phyloP scores from a whole-genome alignment of 1,140 invertebrate genomes.

The Trichonephila clavipes region DNA sequence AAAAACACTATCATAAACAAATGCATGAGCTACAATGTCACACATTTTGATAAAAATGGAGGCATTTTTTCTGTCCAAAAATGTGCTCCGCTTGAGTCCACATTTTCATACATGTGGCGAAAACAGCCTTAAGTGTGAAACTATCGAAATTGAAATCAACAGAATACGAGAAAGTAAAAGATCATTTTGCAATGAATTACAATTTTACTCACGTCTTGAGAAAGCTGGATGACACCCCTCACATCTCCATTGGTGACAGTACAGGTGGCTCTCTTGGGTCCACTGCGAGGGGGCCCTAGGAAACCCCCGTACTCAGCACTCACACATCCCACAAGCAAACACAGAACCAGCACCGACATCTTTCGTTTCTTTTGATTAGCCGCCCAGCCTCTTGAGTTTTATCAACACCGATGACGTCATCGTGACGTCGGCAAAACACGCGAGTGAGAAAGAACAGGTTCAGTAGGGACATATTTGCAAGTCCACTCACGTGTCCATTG shows the following conservation, averaged over 20 bases:
- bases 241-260: neutral
- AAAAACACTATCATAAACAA: no score
- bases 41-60: no score
- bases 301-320: conserved; percentile 8
- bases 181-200: no score
- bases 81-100: no score
- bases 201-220: conserved; percentile 36
- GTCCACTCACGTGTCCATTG: neutral
- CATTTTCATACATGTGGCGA: no score
- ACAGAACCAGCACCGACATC: neutral
- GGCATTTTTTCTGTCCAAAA: no score
- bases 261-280: conserved; percentile 47
- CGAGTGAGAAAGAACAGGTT: neutral
- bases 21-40: no score
- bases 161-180: no score
- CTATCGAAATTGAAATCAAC: no score
- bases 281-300: conserved; percentile 9
- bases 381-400: neutral
- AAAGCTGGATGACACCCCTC: neutral
- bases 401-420: neutral
- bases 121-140: no score
- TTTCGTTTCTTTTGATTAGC: neutral
- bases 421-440: neutral
- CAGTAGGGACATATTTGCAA: neutral
- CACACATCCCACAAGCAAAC: neutral